Conservation (phyloP, 37 sponge, comb jelly and placozoan species). For the Ianthella basta region DNA sequence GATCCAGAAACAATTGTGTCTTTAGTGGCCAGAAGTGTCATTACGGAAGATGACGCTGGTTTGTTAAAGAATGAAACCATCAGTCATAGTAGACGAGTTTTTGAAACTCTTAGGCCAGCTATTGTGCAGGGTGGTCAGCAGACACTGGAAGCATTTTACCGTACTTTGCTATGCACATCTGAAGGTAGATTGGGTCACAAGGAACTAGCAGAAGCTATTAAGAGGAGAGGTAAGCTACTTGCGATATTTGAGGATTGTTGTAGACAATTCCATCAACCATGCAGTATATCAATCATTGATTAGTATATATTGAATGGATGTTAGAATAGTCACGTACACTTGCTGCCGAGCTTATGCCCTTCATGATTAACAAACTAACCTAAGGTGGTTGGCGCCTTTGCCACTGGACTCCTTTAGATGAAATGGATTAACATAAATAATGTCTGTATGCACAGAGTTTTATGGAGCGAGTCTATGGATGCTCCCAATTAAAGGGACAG, state of each 20-base stretch:
- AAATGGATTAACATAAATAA: too few relatives aligned
- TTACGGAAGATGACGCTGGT: not conserved
- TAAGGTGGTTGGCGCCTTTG: too few relatives aligned
- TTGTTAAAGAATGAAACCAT: not conserved
- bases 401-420: too few relatives aligned
- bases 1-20: not conserved
- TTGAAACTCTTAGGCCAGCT: not conserved
- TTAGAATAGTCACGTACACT: too few relatives aligned
- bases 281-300: too few relatives aligned
- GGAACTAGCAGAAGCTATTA: not conserved
- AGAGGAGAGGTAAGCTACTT: not conserved
- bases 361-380: too few relatives aligned
- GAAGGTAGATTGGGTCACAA: not conserved
- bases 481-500: too few relatives aligned
- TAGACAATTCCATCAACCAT: not conserved
- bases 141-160: not conserved
- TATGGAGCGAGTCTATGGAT: too few relatives aligned
- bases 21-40: not conserved
- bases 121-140: not conserved
- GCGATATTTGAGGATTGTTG: not conserved
- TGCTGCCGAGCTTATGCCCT: too few relatives aligned
- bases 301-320: too few relatives aligned
- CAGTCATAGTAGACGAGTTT: not conserved
- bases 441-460: too few relatives aligned
- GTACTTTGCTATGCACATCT: not conserved